Conservation (phyloP, 2,113 vertebrate species). For the Seriola aureovittata region DNA sequence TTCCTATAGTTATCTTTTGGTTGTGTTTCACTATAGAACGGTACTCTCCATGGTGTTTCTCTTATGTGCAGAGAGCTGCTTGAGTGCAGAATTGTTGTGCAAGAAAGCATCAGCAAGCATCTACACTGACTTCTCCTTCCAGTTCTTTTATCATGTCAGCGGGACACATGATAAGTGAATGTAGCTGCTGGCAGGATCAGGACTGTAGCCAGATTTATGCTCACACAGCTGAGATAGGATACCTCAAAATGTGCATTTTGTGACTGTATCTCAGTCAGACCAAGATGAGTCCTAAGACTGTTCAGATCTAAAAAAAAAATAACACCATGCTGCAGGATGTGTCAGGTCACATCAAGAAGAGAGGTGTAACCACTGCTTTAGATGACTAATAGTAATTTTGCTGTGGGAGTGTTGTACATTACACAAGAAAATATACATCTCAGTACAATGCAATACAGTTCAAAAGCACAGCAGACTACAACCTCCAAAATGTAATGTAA, state of each 20-base stretch:
- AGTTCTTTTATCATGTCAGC: background rate
- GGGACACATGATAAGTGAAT: constrained; percentile 7
- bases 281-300: background rate
- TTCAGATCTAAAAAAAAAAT: constrained; percentile 21
- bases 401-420: background rate
- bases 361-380: background rate
- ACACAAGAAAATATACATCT: background rate
- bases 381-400: background rate
- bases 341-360: constrained; percentile 4
- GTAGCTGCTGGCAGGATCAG: background rate
- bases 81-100: background rate
- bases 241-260: constrained; percentile 16
- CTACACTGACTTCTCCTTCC: background rate
- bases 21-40: background rate
- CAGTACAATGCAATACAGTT: background rate
- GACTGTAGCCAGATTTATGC: constrained; percentile 16
- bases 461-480: background rate
- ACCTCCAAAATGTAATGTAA: background rate
- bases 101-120: background rate
- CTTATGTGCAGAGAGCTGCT: constrained; percentile 1
- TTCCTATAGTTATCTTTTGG: background rate
- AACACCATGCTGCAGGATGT: background rate
- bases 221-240: background rate
- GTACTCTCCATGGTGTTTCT: background rate
- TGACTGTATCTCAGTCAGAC: background rate